Conservation (phyloP, 2,797 vertebrate genomes). For the Liparis tanakae region DNA sequence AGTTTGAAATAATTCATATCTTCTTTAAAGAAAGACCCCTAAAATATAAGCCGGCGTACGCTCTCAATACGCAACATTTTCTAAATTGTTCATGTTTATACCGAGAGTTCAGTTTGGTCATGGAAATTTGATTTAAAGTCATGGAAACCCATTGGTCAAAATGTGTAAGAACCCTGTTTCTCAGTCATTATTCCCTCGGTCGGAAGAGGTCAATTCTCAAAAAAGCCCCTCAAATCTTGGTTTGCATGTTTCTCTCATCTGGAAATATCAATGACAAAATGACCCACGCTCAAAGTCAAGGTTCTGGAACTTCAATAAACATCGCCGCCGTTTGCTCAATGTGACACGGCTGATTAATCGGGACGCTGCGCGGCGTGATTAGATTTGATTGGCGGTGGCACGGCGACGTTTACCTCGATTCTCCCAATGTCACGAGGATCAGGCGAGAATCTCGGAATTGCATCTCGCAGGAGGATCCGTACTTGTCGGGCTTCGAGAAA, state of each 20-base stretch:
- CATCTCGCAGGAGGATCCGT: background rate
- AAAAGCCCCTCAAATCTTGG: background rate
- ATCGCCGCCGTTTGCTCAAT: background rate
- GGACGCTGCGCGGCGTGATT: background rate
- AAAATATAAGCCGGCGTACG: too few species aligned
- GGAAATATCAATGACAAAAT: background rate
- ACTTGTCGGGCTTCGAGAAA: background rate
- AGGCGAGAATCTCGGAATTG: background rate
- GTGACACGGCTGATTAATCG: background rate
- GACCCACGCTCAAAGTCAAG: background rate
- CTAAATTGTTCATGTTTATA: too few species aligned
- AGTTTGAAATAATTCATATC: too few species aligned
- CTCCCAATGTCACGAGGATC: background rate
- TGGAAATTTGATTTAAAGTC: too few species aligned
- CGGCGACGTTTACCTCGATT: background rate
- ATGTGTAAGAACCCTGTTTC: too few species aligned
- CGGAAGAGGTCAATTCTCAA: background rate
- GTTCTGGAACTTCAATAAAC: background rate
- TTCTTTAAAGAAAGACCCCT: too few species aligned
- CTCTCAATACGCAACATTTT: too few species aligned
- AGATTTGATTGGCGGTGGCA: background rate
- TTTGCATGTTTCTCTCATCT: background rate
- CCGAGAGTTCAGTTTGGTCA: too few species aligned
- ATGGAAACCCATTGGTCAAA: too few species aligned
- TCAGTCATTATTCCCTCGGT: background rate